Base-by-base conservation (phyloP, 2,113 vertebrate genomes). In the Calypte anna region DNA sequence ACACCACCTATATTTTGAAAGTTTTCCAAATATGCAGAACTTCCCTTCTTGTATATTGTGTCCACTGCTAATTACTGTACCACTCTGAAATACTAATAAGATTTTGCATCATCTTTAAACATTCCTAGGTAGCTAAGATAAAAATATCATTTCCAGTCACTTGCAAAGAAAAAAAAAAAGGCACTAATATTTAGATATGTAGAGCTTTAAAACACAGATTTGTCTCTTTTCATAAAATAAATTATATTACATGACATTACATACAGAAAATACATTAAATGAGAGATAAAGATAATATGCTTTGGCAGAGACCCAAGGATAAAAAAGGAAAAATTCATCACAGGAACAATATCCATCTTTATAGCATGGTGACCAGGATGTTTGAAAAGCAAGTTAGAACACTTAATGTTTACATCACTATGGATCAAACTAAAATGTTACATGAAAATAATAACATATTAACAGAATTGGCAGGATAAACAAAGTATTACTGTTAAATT, bases 1-100 rank as follows among this genome's bases (percentile, higher is more conserved):
- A 64, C 33, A 36, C 11, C 17, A 57, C 7, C 9, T 12, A 31
- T 43, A 63, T 43, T 77, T 57, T 15, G 25, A 63, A 69, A 11
- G 18, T 64, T 70, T 90, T 64, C 24, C 36, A 51, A 64, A 20
- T 72, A 83, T 24, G 36, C 72, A 31, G 77, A 63, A 4, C 36
- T 51, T 70, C 25, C 14, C 36, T 68, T 23, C 7, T 31, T 57
- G 25, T 3, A 44, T 19, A 31, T 72, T 36, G 16, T 38, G 10
- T 51, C 44, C 31, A 14, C 15, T 0, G 0, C 10, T 44, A n/a
- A 72, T 21, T 53, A 46, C 23, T 44, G 18, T 63, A 51, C 30
- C 15, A 14, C 4, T 63, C 43, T 3, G 5, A 68, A 76, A 8
- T 1, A 0, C 14, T 21, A 57, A 23, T 11, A 76, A 6, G 9